These are phyloP conservation scores for Myioborus melanocephalus DNA, from an alignment of 2,797 vertebrate genomes.

Conservation along the genomic window DNA sequence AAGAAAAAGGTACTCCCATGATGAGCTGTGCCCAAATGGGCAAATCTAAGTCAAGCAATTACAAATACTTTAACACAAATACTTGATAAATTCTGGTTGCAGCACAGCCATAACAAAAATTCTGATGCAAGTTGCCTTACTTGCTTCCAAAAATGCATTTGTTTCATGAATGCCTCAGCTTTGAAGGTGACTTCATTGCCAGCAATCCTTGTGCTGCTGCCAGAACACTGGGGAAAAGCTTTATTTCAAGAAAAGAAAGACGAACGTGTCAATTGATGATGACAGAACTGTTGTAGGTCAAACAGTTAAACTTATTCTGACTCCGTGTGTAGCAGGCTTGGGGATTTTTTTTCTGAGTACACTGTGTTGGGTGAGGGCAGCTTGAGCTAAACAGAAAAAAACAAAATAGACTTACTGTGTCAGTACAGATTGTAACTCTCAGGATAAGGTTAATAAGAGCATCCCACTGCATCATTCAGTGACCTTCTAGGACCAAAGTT, in stretches of 20 bases:
- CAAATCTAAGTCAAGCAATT: neutral
- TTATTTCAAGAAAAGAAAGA: constrained; percentile 34
- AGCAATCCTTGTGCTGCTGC: neutral
- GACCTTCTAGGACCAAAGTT: neutral
- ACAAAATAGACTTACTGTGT: neutral
- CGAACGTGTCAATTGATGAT: neutral
- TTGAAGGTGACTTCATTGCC: constrained; percentile 26
- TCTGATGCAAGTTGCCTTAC: neutral
- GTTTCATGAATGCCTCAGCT: neutral
- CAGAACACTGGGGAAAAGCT: constrained; percentile 20
- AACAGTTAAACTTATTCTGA: constrained; percentile 20
- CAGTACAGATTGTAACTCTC: neutral
- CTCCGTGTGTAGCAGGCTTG: neutral
- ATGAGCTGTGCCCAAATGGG: neutral
- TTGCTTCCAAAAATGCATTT: neutral
- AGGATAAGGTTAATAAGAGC: neutral
- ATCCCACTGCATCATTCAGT: neutral
- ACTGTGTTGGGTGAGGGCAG: neutral
- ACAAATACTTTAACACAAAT: neutral
- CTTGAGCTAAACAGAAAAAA: neutral
- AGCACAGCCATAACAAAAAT: neutral
- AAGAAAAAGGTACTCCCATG: neutral
- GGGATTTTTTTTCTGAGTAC: neutral
- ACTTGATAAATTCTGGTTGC: neutral
- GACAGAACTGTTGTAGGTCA: constrained; percentile 41